Evolutionary conservation across 2,888 invertebrate species (phyloP).

Genomic region (Chironomus tentans): DNA sequence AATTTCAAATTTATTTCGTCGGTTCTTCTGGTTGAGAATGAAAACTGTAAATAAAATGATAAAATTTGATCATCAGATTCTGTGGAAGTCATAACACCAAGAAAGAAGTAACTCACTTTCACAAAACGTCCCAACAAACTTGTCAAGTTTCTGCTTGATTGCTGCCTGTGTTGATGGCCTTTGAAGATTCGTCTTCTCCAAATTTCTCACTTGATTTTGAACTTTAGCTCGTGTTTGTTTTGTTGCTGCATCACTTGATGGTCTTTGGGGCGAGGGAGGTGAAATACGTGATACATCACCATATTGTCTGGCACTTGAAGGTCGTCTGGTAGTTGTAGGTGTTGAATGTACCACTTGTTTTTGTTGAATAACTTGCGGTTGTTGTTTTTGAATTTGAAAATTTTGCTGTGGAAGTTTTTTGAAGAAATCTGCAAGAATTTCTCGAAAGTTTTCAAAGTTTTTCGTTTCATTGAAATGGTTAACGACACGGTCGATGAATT

Average conservation of each 20-base stretch:
- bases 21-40: background rate
- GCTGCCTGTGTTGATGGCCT: background rate
- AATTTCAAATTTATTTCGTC: background rate
- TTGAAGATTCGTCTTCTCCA: background rate
- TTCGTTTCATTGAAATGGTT: background rate
- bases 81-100: too few relatives aligned
- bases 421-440: background rate
- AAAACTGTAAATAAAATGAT: too few relatives aligned
- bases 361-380: too few relatives aligned
- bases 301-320: too few relatives aligned
- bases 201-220: background rate
- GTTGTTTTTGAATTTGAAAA: background rate
- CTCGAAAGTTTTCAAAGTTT: background rate
- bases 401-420: background rate
- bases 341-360: too few relatives aligned
- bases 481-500: background rate
- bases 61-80: too few relatives aligned
- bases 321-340: too few relatives aligned
- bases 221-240: background rate
- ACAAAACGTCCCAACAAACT: background rate
- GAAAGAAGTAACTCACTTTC: background rate
- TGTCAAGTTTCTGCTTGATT: background rate
- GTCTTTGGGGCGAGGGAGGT: too few relatives aligned
- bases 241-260: too few relatives aligned
- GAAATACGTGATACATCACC: too few relatives aligned